These are phyloP conservation scores for Belonocnema kinseyi DNA, from an alignment of 1,140 invertebrate genomes.

Conservation along the genomic window DNA sequence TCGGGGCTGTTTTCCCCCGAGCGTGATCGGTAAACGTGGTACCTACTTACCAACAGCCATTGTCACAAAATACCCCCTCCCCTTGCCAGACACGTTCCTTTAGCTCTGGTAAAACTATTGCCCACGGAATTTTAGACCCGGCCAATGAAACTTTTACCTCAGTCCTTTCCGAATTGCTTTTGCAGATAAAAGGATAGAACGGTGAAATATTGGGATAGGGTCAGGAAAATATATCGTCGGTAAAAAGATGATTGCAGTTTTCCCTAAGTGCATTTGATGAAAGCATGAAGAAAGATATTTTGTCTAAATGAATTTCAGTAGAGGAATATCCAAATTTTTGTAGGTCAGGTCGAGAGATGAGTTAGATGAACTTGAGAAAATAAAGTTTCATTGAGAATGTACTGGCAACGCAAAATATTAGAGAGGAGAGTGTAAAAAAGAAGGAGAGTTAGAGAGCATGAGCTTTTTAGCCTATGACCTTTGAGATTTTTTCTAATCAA, in stretches of 20 bases:
- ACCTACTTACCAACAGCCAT: conserved; percentile 13
- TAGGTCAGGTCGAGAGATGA: too few relatives aligned
- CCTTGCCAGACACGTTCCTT: not conserved
- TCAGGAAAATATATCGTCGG: not conserved
- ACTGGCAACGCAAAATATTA: too few relatives aligned
- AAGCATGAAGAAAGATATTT: not conserved
- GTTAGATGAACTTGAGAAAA: too few relatives aligned
- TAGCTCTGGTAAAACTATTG: not conserved
- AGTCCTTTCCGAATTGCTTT: not conserved
- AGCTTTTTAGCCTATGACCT: too few relatives aligned
- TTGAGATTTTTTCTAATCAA: too few relatives aligned
- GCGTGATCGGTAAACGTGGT: conserved; percentile 18
- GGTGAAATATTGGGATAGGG: not conserved
- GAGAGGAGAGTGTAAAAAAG: too few relatives aligned
- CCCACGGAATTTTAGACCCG: not conserved
- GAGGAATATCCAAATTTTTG: too few relatives aligned
- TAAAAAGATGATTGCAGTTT: conserved; percentile 2
- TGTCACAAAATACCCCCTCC: conserved; percentile 3
- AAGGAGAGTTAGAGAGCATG: too few relatives aligned
- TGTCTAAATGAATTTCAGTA: not conserved
- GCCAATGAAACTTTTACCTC: not conserved
- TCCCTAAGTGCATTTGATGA: conserved; percentile 6
- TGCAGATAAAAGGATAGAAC: not conserved
- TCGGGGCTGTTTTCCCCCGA: conserved; percentile 7
- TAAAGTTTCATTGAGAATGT: too few relatives aligned